A percentile compares a stretch with the other conserved stretches of the same genome.
Evolutionary conservation across 2,113 vertebrate species (phyloP).

Genomic region (Peromyscus leucopus): DNA sequence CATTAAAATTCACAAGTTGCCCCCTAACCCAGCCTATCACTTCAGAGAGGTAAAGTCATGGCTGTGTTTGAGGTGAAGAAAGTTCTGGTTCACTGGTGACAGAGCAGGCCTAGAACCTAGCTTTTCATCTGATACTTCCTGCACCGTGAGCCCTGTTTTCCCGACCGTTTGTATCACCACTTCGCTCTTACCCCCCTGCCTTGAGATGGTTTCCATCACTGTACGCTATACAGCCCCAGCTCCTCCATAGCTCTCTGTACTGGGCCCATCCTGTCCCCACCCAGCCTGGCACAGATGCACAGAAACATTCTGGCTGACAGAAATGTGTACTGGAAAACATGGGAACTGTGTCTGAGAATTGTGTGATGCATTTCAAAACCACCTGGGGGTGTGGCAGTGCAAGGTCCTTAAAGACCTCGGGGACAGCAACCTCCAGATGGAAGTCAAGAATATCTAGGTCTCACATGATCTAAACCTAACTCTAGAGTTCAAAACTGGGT

Average conservation of each 20-base stretch:
- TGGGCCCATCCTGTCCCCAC: background rate
- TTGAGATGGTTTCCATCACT: background rate
- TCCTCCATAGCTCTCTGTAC: background rate
- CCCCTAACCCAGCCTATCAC: background rate
- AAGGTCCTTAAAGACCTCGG: background rate
- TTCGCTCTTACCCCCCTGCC: background rate
- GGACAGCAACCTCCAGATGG: background rate
- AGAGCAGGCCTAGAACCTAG: background rate
- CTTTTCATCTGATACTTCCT: background rate
- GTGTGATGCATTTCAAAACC: background rate
- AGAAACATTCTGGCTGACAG: background rate
- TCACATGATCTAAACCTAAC: background rate
- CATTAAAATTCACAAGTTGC: background rate
- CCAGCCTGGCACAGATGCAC: slow-evolving; percentile 31
- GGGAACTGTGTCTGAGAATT: background rate
- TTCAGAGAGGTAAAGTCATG: background rate
- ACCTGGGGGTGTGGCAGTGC: background rate
- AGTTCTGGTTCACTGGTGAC: background rate
- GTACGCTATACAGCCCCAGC: background rate
- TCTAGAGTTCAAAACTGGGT: background rate
- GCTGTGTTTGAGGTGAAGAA: background rate
- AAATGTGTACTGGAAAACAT: background rate
- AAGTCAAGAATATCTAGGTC: slow-evolving; percentile 1
- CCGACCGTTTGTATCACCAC: background rate
- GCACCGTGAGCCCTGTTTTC: background rate